Percentiles rank a stretch among this genome's conserved stretches.
phyloP scores from a whole-genome alignment of 2,888 invertebrate genomes.

The Cerceris rybyensis region DNA sequence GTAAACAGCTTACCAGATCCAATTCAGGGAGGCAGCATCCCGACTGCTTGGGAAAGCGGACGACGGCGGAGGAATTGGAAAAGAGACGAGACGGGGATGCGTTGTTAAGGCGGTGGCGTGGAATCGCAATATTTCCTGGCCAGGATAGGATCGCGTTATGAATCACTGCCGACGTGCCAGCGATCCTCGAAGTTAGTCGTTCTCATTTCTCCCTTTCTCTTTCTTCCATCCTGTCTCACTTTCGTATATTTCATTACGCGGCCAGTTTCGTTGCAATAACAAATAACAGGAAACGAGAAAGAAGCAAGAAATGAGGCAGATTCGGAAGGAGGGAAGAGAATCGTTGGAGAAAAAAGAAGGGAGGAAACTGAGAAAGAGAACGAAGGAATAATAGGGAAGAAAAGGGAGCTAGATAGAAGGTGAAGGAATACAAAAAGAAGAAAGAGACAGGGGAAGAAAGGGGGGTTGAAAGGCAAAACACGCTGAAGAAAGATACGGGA shows the following conservation, averaged over 20 bases:
- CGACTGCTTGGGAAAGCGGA: slow-evolving; percentile 6
- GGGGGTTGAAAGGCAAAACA: slow-evolving; percentile 54
- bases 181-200: slow-evolving; percentile 36
- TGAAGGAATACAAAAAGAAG: background rate
- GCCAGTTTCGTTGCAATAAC: slow-evolving; percentile 68
- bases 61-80: slow-evolving; percentile 39
- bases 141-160: slow-evolving; percentile 71
- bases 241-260: slow-evolving; percentile 72
- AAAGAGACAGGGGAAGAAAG: background rate
- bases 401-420: background rate
- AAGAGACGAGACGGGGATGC: slow-evolving; percentile 35
- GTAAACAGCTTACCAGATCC: slow-evolving; percentile 46
- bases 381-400: slow-evolving; percentile 17
- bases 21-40: slow-evolving; percentile 24
- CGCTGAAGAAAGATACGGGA: slow-evolving; percentile 59
- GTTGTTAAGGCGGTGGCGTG: slow-evolving; percentile 65
- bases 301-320: background rate
- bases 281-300: slow-evolving; percentile 64
- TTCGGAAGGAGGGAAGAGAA: background rate
- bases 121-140: slow-evolving; percentile 68
- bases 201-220: slow-evolving; percentile 1
- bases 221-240: slow-evolving; percentile 31
- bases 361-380: slow-evolving; percentile 37
- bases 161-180: slow-evolving; percentile 63
- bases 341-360: background rate